Evolutionary conservation across 2,797 vertebrate genomes (phyloP).

Genomic region (Eleutherodactylus coqui): DNA sequence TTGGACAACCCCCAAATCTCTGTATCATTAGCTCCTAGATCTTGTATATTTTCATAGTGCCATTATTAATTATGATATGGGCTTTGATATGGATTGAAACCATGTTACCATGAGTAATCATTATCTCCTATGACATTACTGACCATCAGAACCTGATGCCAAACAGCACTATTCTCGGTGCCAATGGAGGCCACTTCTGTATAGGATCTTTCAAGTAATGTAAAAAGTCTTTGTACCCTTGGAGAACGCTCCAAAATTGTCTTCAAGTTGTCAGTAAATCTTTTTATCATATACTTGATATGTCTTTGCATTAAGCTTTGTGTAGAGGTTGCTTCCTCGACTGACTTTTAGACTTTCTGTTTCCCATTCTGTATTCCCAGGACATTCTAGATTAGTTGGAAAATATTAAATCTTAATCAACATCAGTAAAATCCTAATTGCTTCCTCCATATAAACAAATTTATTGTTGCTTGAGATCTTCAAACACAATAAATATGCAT

Average conservation of each 20-base stretch:
- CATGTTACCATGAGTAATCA: too few relatives aligned
- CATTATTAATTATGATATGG: not conserved
- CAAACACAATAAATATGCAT: not conserved
- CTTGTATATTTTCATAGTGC: too few relatives aligned
- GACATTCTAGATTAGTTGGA: not conserved
- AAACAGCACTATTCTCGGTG: too few relatives aligned
- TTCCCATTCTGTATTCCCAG: not conserved
- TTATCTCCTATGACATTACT: too few relatives aligned
- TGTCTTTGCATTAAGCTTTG: not conserved
- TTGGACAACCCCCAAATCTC: too few relatives aligned
- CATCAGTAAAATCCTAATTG: not conserved
- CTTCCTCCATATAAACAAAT: not conserved
- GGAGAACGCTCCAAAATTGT: too few relatives aligned
- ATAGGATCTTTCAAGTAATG: too few relatives aligned
- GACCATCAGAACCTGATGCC: too few relatives aligned
- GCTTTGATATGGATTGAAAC: not conserved
- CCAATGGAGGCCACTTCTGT: too few relatives aligned
- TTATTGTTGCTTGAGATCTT: not conserved
- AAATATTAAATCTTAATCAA: not conserved
- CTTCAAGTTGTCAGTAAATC: not conserved
- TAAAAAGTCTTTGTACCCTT: too few relatives aligned
- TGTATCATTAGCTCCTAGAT: too few relatives aligned
- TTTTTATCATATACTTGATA: not conserved
- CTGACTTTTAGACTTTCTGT: not conserved
- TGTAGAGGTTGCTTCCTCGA: not conserved